Evolutionary conservation across 2,888 invertebrate genomes (phyloP).

Genomic region (Notocelia uddmanniana): DNA sequence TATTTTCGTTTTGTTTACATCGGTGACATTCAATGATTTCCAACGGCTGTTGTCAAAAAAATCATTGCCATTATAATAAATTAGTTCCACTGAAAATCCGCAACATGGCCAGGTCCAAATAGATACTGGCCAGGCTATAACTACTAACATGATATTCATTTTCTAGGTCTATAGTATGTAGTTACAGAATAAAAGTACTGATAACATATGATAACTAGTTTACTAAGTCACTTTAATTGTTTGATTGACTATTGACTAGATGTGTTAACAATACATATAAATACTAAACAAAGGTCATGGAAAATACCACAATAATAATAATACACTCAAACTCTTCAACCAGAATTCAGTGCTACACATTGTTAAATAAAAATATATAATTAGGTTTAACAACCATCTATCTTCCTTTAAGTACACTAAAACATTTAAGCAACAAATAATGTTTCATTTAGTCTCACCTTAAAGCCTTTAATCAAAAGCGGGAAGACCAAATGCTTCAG

Average conservation of each 20-base stretch:
- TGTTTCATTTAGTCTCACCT: conserved; percentile 4
- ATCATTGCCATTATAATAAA: too few species aligned
- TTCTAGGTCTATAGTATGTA: neutral
- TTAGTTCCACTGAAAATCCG: too few species aligned
- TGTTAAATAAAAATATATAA: conserved; percentile 1
- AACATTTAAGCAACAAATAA: conserved; percentile 9
- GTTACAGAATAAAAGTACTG: neutral
- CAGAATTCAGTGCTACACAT: neutral
- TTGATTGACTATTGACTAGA: conserved; percentile 29
- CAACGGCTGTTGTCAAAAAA: too few species aligned
- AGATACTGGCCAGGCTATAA: too few species aligned
- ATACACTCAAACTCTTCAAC: neutral
- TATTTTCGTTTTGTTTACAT: too few species aligned
- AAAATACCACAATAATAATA: neutral
- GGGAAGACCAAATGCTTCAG: conserved; percentile 94
- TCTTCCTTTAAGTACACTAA: conserved; percentile 40
- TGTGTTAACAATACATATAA: conserved; percentile 6
- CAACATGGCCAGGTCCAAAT: too few species aligned
- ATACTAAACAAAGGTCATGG: neutral
- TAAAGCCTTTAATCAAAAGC: conserved; percentile 49
- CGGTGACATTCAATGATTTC: too few species aligned
- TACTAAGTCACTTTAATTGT: neutral
- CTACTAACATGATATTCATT: neutral
- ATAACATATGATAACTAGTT: neutral
- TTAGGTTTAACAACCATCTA: conserved; percentile 18